Percentiles rank a stretch among this genome's conserved stretches.
Conservation (phyloP, 1,140 invertebrate genomes). For the Hydropsyche tenuis region DNA sequence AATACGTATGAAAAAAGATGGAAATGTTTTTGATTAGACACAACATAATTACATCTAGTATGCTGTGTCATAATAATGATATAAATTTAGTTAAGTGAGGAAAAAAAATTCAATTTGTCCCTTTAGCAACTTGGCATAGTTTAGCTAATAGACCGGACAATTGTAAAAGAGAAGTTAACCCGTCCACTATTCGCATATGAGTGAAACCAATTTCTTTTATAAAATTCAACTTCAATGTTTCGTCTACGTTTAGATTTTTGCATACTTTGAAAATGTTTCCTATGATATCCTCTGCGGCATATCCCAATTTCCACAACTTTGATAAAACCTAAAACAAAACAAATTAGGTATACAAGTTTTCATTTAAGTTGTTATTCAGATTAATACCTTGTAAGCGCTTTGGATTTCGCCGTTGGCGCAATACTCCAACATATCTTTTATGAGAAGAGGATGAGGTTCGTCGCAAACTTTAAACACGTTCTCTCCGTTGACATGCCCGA, state of each 20-base stretch:
- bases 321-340: slow-evolving; percentile 70
- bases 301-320: slow-evolving; percentile 91
- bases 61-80: no score
- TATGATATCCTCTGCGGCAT: slow-evolving; percentile 96
- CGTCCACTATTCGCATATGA: slow-evolving; percentile 90
- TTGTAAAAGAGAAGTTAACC: slow-evolving; percentile 86
- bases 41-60: no score
- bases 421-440: slow-evolving; percentile 90
- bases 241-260: slow-evolving; percentile 84
- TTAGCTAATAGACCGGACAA: slow-evolving; percentile 86
- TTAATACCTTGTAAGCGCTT: slow-evolving; percentile 80
- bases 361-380: slow-evolving; percentile 14
- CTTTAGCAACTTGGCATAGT: slow-evolving; percentile 68
- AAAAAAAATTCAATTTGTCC: slow-evolving; percentile 37
- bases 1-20: no score
- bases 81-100: no score
- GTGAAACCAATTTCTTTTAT: slow-evolving; percentile 94
- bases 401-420: slow-evolving; percentile 85
- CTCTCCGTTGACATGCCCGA: slow-evolving; percentile 87
- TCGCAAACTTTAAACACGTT: slow-evolving; percentile 99
- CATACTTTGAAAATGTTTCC: slow-evolving; percentile 92
- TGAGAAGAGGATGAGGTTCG: slow-evolving; percentile 95
- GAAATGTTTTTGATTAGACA: no score
- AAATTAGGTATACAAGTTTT: background rate
- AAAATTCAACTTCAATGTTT: slow-evolving; percentile 85